Base-by-base conservation (phyloP, 2,113 vertebrate genomes). In the Pungitius pungitius region DNA sequence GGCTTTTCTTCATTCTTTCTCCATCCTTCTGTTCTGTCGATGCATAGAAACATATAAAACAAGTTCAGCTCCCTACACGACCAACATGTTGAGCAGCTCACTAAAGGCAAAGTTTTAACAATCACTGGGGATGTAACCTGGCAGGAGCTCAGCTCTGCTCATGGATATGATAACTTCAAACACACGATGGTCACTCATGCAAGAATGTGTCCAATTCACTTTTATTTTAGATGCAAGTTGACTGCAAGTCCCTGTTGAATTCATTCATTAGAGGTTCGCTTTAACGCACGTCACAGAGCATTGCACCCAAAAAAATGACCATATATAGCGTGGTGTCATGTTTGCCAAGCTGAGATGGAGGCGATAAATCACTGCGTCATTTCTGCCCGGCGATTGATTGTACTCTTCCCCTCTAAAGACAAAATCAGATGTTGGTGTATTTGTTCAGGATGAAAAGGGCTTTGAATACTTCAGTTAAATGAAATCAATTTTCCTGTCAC, bases 1-100 rank as follows among this genome's bases (percentile, higher is more conserved):
- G 43, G 43, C 39, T 39, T 60, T 70, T 20, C 58, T 45, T 49
- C 59, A 42, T 56, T 73, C 52, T 49, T 47, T 26, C 17, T 47
- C 30, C n/a, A 40, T 10, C 18, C 51, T 7, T 63, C 35, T 77
- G 58, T 52, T 35, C 35, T 40, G 11, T 14, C 4, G 3, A 37
- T 39, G 13, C n/a, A 60, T 54, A 13, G 1, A 26, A 54, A 54
- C 51, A 26, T 9, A 2, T 12, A 2, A 54, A 27, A 59, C 2
- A 0, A 30, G 18, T 37, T 27, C 37, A 49, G 15, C 27, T 57
- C 35, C 7, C 24, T 54, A 12, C 33, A 56, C 20, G 33, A 71
- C 24, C 10, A 17, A 52, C 8, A 17, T 12, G 58, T 11, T 1
- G 12, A 3, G 12, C 15, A 39, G 17, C 49, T 33, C 40, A 39